Evolutionary conservation across 2,113 vertebrate species (phyloP), one percentile per base, ranked within the genome.

Genomic region (Bucco capensis): DNA sequence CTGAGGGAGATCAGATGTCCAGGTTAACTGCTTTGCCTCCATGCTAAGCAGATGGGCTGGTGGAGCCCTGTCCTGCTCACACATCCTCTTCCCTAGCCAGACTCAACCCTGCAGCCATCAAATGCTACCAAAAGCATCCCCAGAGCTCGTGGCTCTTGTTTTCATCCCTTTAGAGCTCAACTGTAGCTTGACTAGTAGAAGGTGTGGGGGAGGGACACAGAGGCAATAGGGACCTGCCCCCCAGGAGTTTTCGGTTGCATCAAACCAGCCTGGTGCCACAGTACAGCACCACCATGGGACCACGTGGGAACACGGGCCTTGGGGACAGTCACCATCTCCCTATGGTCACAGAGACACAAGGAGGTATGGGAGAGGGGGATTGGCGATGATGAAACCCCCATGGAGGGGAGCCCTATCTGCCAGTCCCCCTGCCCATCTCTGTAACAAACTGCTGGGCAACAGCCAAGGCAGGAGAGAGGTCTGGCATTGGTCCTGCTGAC

Each of bases 21-120:
- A 72, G 94, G 94, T 90, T 92, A 95, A 90, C 89, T 57, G 89
- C 89, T 94, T 64, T 93, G 86, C 86, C 94, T 94, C 91, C 3
- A 1, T 0, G 7, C 89, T 94, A 86, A 83, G 44, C 69, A 5
- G 14, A 57, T 4, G 79, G 58, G 86, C 80, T 83, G 86, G 47
- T 12, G 3, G 33, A 86, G 69, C 42, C 47, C 37, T 3, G 2
- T 91, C 46, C 75, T 58, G 61, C 60, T 70, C 56, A 18, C 35
- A 21, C 75, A 38, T 33, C 47, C 38, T 74, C 75, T 4, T 56
- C 53, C 64, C 70, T 1, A 1, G 65, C 35, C 79, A 76, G 23
- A 27, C 22, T 66, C 70, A 78, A 33, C 62, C 67, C 78, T 3
- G 4, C 40, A 65, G 88, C 38, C 67, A 65, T 31, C 79, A 90